Evolutionary conservation across 2,113 vertebrate genomes (phyloP).

Genomic region (Anguilla japonica): DNA sequence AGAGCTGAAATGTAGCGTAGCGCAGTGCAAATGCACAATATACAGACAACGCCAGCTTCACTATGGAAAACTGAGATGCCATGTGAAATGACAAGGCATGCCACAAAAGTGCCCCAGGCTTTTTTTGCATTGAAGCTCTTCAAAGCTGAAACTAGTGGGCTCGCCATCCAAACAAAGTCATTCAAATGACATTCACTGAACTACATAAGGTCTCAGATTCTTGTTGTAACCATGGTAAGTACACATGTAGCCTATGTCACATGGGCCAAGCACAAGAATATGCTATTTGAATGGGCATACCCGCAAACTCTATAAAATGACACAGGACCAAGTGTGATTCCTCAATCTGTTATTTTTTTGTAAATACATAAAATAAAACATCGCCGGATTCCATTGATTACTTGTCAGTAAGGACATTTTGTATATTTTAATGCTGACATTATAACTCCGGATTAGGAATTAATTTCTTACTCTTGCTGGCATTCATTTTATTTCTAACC

Average conservation of each 20-base stretch:
- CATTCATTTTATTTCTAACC: not conserved
- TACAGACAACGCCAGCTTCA: constrained; percentile 66
- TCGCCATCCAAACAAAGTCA: constrained; percentile 67
- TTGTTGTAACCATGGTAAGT: not conserved
- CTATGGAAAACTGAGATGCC: constrained; percentile 65
- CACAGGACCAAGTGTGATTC: not conserved
- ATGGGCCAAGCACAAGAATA: not conserved
- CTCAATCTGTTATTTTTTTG: not conserved
- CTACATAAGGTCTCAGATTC: not conserved
- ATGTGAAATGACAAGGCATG: constrained; percentile 76
- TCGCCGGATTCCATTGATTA: not conserved
- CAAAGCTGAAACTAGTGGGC: constrained; percentile 66
- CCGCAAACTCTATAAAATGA: not conserved
- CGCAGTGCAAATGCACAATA: constrained; percentile 64
- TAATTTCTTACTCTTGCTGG: not conserved
- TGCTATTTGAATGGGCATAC: not conserved
- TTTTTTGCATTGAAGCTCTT: constrained; percentile 70
- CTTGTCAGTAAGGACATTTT: not conserved
- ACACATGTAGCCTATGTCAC: constrained; percentile 12
- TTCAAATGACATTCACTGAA: constrained; percentile 62
- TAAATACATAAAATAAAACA: not conserved
- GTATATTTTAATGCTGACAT: not conserved
- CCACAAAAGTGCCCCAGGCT: constrained; percentile 67
- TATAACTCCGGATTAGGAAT: not conserved
- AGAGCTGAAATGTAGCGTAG: constrained; percentile 50